phyloP scores from a whole-genome alignment of 2,797 vertebrate genomes.

The Tragopan temminckii region DNA sequence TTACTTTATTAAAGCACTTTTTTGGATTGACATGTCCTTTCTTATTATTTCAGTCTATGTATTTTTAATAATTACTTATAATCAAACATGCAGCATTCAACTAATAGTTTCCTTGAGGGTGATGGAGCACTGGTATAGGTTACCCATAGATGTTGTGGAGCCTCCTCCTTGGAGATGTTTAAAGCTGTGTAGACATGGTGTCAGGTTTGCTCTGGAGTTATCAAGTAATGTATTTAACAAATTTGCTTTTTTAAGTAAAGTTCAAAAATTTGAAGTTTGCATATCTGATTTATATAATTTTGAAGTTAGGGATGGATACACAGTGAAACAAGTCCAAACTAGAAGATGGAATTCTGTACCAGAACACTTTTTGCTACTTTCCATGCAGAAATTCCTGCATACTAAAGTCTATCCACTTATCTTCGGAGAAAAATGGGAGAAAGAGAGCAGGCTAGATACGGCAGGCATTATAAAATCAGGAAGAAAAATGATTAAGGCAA shows the following conservation, averaged over 20 bases:
- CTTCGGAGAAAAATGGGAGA: background rate
- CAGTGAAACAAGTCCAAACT: background rate
- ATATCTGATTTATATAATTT: background rate
- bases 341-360: background rate
- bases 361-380: background rate
- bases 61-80: background rate
- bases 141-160: background rate
- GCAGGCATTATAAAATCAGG: background rate
- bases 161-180: background rate
- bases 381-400: background rate
- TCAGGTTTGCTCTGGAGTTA: background rate
- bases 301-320: background rate
- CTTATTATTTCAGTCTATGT: background rate
- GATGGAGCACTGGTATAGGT: background rate
- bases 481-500: background rate
- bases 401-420: background rate
- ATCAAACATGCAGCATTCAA: background rate
- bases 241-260: background rate
- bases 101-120: background rate
- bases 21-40: background rate
- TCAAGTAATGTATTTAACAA: background rate
- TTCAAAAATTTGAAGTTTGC: background rate
- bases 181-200: background rate
- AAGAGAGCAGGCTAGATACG: background rate
- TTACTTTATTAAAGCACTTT: background rate